These are phyloP conservation scores for Suncus etruscus DNA, from an alignment of 2,113 vertebrate genomes.

Conservation along the genomic window DNA sequence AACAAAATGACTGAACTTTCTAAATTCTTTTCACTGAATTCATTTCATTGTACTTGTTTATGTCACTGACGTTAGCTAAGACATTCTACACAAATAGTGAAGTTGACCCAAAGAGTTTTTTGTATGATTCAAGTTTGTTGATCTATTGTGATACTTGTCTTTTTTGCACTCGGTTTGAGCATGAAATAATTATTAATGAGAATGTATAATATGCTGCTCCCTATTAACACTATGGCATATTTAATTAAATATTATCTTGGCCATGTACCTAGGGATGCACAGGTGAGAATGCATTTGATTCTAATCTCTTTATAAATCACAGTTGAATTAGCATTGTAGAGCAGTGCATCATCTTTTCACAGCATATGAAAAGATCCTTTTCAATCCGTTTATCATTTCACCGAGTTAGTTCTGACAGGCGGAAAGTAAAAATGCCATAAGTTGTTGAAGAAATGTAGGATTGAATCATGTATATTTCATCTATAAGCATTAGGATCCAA, in stretches of 20 bases:
- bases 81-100: constrained; percentile 1
- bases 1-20: background rate
- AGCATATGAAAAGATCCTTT: constrained; percentile 49
- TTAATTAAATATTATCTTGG: constrained; percentile 52
- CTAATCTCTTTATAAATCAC: constrained; percentile 65
- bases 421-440: constrained; percentile 59
- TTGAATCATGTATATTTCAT: constrained; percentile 47
- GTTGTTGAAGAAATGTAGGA: constrained; percentile 59
- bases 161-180: constrained; percentile 37
- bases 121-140: constrained; percentile 57
- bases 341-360: constrained; percentile 71
- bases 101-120: constrained; percentile 37
- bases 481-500: constrained; percentile 61
- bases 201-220: background rate
- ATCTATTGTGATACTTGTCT: constrained; percentile 68
- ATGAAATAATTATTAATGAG: constrained; percentile 33
- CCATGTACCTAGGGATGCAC: background rate
- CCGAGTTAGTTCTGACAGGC: constrained; percentile 74
- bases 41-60: constrained; percentile 12
- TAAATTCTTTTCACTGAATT: constrained; percentile 30
- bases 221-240: constrained; percentile 52
- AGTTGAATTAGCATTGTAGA: constrained; percentile 64
- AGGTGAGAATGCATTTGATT: constrained; percentile 49
- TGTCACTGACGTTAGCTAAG: constrained; percentile 54
- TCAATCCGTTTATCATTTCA: constrained; percentile 70